Evolutionary conservation across 2,113 vertebrate genomes (phyloP), one percentile per base, ranked within the genome.

Genomic region (Gila orcuttii): DNA sequence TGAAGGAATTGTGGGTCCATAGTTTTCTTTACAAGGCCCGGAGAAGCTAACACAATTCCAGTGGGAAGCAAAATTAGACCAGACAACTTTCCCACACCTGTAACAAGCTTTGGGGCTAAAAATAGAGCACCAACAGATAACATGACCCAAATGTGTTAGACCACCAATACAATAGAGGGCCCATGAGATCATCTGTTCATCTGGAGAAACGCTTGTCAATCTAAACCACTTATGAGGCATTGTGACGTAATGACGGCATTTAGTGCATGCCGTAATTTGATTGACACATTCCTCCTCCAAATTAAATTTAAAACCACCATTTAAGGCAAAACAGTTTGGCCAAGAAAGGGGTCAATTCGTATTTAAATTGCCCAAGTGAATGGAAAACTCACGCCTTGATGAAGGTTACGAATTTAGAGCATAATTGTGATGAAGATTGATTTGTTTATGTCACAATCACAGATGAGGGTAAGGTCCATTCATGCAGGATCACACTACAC

Each of bases 201-300:
- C 17, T 42, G n/a, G 31, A 82, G 59, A 57, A 28, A 57, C 47
- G 69, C 45, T 55, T 11, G 62, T 60, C 84, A 28, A 76, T 80
- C 23, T 71, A 83, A 86, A 77, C 84, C 86, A 88, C 68, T 84
- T 79, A 68, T 0, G 36, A 33, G 25, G 39, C 25, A 62, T 73
- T 74, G 87, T 90, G 87, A 89, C 88, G 80, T 60, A 86, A 76
- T 19, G 31, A 0, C 28, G 11, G 55, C 74, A 73, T 66, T 88
- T 80, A 47, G 23, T 73, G 55, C 23, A 62, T 79, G 19, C 64
- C 52, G 23, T 71, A 84, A 71, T 59, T 71, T 82, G 36, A 82
- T 88, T 86, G 3, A 9, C 7, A 28, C 71, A 28, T 77, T 55
- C 17, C 15, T 9, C 28, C 75, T 55, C 25, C 25, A 33, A 77